Evolutionary conservation across 2,888 invertebrate genomes (phyloP), one percentile per base, ranked within the genome.

Genomic region (Eristalis tenax): DNA sequence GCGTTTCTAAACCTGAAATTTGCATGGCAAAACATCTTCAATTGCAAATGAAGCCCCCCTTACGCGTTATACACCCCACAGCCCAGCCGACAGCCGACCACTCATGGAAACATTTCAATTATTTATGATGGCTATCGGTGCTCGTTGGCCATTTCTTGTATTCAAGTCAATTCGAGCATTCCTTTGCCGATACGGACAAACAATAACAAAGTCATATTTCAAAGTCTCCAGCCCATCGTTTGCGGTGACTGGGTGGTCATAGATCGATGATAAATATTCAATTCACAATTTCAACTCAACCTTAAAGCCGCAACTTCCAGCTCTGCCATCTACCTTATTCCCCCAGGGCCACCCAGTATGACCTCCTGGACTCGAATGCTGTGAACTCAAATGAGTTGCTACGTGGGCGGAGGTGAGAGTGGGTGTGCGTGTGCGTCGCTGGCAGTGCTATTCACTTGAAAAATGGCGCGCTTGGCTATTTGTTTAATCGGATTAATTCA

Each of bases 251-350:
- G 23, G 26, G 59, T 26, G 59, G 59, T 26, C 26, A 59, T 4
- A 23, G 59, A 13, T 26, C 43, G 61, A 75, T 75, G 70, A 82
- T 76, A 64, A 82, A 82, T 57, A 76, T 82, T 75, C 75, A 75
- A 76, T 75, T 70, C 32, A 18, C 18, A 18, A 18, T 50, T 50
- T 50, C 38, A 13, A 38, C 38, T 13, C 50, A 50, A 69, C n/a
- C 38, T 28, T 35, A 15, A 10, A 32, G 32, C 26, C 38, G 26
- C 65, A 13, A 11, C 59, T 32, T 22, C 15, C 59, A 3, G 10
- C 61, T 15, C 8, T 0, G 1, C 13, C 64, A 8, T 26, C 18
- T 59, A 59, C 28, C 65, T 59, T 59, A 18, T 8, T 6, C 32
- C 15, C 32, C 23, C 5, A 1, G 28, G 38, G 22, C n/a, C 50